These are phyloP conservation scores for Synanthedon myopaeformis DNA, from an alignment of 2,888 invertebrate genomes.

Conservation along the genomic window DNA sequence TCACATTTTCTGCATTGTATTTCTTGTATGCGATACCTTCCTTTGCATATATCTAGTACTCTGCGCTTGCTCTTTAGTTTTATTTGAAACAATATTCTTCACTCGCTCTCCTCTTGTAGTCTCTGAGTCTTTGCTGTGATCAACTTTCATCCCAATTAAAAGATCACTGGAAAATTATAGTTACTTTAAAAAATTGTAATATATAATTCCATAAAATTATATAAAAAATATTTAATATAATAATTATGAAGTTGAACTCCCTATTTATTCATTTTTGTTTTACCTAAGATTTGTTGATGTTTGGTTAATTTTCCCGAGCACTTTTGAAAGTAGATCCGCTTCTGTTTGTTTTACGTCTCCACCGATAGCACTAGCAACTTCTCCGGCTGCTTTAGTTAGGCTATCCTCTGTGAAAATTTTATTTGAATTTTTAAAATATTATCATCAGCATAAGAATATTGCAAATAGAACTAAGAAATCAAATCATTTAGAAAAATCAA, in stretches of 20 bases:
- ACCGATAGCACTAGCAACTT: slow-evolving; percentile 77
- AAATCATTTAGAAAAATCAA: too few relatives aligned
- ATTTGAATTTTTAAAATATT: neutral
- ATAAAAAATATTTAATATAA: too few relatives aligned
- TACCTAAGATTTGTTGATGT: slow-evolving; percentile 51
- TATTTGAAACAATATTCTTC: slow-evolving; percentile 48
- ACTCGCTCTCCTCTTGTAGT: slow-evolving; percentile 67
- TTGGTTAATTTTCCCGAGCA: slow-evolving; percentile 69
- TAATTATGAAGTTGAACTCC: too few relatives aligned
- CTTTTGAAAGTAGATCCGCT: slow-evolving; percentile 77
- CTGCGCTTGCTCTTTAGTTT: slow-evolving; percentile 22
- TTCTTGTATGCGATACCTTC: slow-evolving; percentile 8
- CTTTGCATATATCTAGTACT: slow-evolving; percentile 29
- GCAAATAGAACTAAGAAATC: too few relatives aligned
- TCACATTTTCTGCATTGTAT: neutral
- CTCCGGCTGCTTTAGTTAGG: slow-evolving; percentile 74
- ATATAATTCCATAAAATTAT: slow-evolving; percentile 9
- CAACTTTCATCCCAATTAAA: slow-evolving; percentile 83
- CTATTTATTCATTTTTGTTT: too few relatives aligned
- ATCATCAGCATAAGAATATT: too few relatives aligned
- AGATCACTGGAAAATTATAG: slow-evolving; percentile 69
- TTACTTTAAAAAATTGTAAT: neutral
- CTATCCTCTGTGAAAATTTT: slow-evolving; percentile 40
- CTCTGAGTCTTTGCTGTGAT: slow-evolving; percentile 57
- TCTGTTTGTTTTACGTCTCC: slow-evolving; percentile 78